Evolutionary conservation across 2,888 invertebrate species (phyloP), one percentile per base, ranked within the genome.

Genomic region (Nymphalis c-album): DNA sequence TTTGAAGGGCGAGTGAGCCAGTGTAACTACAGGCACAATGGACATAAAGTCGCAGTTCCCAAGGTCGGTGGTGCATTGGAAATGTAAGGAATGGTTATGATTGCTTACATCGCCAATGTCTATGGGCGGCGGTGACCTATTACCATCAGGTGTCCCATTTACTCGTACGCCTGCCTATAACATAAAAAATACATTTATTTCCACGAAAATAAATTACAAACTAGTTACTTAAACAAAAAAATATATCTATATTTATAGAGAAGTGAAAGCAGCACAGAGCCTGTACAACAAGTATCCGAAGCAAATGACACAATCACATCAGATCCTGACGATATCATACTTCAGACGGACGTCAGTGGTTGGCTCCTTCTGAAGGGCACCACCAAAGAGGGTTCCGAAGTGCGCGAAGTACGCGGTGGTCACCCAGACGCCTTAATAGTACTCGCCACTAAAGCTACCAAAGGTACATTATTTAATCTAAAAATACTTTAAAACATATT

Each of bases 381-480:
- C 35, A 97, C 96, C 71, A 90, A 90, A 96, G 98, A 98, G 71
- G 97, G 97, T 5, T 97, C 97, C 0, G 97, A 98, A 76, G 95
- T 98, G 53, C 95, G 97, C 0, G 97, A 98, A 76, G 95, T 98
- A 51, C 95, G 98, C 69, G 99, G 99, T 10, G 99, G 99, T 8
- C 95, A 97, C 72, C 95, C 97, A 1, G 98, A 99, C 86, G 98
- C 98, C 1, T 94, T 99, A 64, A 96, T 99, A 72, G 98, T 99
- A 53, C 97, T 98, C 82, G 99, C 99, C 59, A 98, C 98, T 67
- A 97, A 97, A 89, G 97, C 97, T 71, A 97, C 97, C 84, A 98
- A 97, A 93, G 96, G 96, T 94, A 70, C 18, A 18, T 31, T 22
- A 5, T 31, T 59, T 18, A 10, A 31, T 26, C 18, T 47, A 40